Evolutionary conservation across 35 echinoderm and acorn worm genomes (phyloP), one percentile per base, ranked within the genome.

Genomic region (Chiridota heheva): DNA sequence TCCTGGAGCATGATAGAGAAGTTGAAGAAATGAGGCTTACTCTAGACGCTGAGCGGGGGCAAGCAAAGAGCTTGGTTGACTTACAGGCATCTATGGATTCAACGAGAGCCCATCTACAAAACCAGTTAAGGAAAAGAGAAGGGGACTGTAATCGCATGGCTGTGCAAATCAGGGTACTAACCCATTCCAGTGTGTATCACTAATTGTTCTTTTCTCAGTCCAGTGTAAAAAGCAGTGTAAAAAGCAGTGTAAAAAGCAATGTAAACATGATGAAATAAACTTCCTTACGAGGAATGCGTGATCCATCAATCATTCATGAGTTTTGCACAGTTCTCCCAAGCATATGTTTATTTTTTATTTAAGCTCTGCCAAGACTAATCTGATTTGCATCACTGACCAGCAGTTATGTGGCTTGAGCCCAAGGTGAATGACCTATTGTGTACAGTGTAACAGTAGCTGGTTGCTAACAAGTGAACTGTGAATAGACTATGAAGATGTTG

Each of bases 91-190:
- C 93, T 3, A 62, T 91, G n/a, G 88, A 91, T 55, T 42, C 83
- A 62, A 97, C 93, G 36, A 73, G 88, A 49, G 93, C 77, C 44
- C 93, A 97, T 31, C 84, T 97, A 17, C 93, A 97, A 60, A 91
- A 97, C 73, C 93, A 97, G 58, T 73, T 97, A 42, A 76, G 93
- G 45, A 97, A 97, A 46, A 61, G 93, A 58, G 93, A 97, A 48
- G 93, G 73, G 25, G 93, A 97, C 56, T 91, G 88, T 73, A 97
- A 97, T 58, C 68, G 93, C 31, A 97, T 97, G 93, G 93, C 93
- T 1, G 93, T 97, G 34, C 93, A 97, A 58, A 94, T 94, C 13
- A 83, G 85, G 59, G 89, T 91, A 61, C 60, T 53, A 30, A n/a
- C 6, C 13, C 15, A 31, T 65, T 51, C n/a, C n/a, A 8, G n/a